Evolutionary conservation across 2,888 invertebrate genomes (phyloP).

Genomic region (Zaprionus obscuricornis): DNA sequence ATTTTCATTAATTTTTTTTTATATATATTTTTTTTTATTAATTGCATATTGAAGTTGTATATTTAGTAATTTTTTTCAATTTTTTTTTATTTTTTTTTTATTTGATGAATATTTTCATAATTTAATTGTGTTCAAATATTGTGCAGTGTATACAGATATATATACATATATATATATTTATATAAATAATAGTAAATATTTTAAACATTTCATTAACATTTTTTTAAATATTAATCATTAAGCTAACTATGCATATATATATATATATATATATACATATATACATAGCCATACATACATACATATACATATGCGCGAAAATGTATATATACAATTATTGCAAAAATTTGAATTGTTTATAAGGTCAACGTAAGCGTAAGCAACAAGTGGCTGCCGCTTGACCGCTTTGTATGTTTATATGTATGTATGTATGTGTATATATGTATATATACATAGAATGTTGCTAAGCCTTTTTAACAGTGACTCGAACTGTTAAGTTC

Average conservation of each 20-base stretch:
- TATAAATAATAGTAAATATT: neutral
- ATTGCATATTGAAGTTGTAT: no score
- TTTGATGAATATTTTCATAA: no score
- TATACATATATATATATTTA: neutral
- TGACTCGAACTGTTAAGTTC: no score
- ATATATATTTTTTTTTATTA: slow-evolving; percentile 4
- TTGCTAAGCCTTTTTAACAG: no score
- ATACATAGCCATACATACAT: neutral
- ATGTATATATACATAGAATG: neutral
- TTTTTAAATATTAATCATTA: no score
- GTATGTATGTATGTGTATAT: neutral
- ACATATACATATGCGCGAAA: neutral
- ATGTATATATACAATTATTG: no score
- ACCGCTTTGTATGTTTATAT: no score
- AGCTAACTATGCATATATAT: neutral
- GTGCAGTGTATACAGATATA: no score
- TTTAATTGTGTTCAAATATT: slow-evolving; percentile 16
- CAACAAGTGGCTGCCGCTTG: no score
- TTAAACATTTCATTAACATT: neutral
- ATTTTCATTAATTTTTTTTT: slow-evolving; percentile 25
- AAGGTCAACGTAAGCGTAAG: no score
- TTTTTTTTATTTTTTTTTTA: slow-evolving; percentile 9
- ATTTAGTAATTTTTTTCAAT: slow-evolving; percentile 28
- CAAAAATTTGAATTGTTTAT: no score
- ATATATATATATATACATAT: neutral